These are phyloP conservation scores for Bimastos eiseni DNA, from an alignment of 2,888 invertebrate genomes.

Conservation along the genomic window DNA sequence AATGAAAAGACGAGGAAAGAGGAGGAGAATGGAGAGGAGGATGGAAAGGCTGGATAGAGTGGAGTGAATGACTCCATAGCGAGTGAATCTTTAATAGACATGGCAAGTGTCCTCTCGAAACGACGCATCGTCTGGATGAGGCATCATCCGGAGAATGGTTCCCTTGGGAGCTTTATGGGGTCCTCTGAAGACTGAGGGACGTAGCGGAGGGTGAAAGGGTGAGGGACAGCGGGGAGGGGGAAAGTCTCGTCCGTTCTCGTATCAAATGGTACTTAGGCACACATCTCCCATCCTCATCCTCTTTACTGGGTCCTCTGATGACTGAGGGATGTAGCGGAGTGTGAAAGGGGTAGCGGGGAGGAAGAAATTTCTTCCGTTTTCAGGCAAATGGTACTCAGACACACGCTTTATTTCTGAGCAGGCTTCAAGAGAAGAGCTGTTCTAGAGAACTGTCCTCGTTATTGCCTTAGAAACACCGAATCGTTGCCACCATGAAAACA, in stretches of 20 bases:
- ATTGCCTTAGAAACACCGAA: neutral
- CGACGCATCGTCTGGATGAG: neutral
- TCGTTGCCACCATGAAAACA: neutral
- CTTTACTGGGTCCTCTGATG: neutral
- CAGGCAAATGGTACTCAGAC: neutral
- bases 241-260: no score
- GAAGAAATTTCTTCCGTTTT: neutral
- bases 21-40: neutral
- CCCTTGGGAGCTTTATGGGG: neutral
- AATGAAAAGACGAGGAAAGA: neutral
- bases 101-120: neutral
- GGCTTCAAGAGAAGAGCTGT: neutral
- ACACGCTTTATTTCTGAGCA: neutral
- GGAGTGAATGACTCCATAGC: neutral
- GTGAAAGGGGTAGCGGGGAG: neutral
- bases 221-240: no score
- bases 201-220: no score
- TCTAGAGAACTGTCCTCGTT: neutral
- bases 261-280: no score
- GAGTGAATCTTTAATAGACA: neutral
- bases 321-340: neutral
- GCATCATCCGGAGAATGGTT: neutral
- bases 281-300: no score
- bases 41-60: neutral
- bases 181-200: neutral